Evolutionary conservation across 1,140 invertebrate genomes (phyloP), one percentile per base, ranked within the genome.

Genomic region (Thaumatotibia leucotreta): DNA sequence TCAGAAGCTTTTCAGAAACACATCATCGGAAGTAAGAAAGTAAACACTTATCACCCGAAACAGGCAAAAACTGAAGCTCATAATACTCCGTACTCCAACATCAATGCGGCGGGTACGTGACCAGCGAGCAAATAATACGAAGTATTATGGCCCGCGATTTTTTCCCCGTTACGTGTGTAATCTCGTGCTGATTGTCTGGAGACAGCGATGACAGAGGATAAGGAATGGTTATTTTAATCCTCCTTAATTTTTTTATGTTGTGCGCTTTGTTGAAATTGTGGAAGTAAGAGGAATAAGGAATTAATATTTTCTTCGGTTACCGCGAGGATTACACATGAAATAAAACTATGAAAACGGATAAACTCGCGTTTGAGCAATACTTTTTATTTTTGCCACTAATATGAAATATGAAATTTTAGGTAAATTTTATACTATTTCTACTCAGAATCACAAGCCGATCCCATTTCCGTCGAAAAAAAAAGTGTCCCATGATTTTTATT

Each of bases 181-280:
- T 58, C 52, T 29, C 24, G 5, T 24, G 24, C 24, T 58, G 52
- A 58, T 58, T 58, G 52, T 58, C 52, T 58, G 24, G 52, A 58
- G 52, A 58, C 52, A n/a, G 52, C 52, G 52, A 58, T 58, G 52
- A 58, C 52, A 58, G 24, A n/a, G 50, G 52, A 58, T 58, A 58
- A 58, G 24, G n/a, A 58, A 58, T 58, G 52, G 52, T 58, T 58
- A 58, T 58, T 58, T 58, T 58, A 58, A 58, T 58, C 52, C 52
- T 58, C 24, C 52, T 58, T 58, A 58, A 58, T 54, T 2, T 58
- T 14, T 20, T 29, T n/a, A 6, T 17, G 11, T 17, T 6, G 17
- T 8, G 39, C 11, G 39, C 39, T 20, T 45, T 45, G 17, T 20
- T n/a, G 3, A 39, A 39, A 2, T 29, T 29, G 6, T 29, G 27